These are phyloP conservation scores for Noctilio leporinus DNA, from an alignment of 2,113 vertebrate species.

Conservation along the genomic window DNA sequence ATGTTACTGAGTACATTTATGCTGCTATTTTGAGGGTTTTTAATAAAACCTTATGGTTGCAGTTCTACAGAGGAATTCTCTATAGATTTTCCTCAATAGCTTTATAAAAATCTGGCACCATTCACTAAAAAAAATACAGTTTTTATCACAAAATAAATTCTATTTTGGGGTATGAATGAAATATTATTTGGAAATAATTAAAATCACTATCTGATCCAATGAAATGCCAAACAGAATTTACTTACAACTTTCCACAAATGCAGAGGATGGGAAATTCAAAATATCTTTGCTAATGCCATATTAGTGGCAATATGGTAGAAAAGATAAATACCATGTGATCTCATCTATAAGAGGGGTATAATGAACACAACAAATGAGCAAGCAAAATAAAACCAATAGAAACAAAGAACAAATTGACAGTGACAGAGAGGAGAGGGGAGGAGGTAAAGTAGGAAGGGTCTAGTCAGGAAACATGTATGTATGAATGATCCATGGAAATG, in stretches of 20 bases:
- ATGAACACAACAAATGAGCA: too few relatives aligned
- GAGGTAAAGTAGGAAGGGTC: too few relatives aligned
- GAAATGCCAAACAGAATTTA: neutral
- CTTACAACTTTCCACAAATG: neutral
- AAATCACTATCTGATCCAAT: neutral
- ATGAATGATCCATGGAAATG: too few relatives aligned
- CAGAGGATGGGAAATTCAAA: neutral
- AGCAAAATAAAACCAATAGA: too few relatives aligned
- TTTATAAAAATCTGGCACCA: neutral
- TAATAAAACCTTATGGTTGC: constrained; percentile 1
- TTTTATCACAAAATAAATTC: neutral
- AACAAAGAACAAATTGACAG: too few relatives aligned
- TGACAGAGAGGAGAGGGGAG: too few relatives aligned
- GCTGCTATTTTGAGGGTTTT: constrained; percentile 21
- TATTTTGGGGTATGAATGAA: neutral
- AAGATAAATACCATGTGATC: too few relatives aligned
- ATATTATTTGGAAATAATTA: neutral
- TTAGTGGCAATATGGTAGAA: neutral
- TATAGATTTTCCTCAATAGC: neutral
- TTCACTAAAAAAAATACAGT: neutral
- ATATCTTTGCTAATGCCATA: neutral
- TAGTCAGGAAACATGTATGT: too few relatives aligned
- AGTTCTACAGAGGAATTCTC: neutral
- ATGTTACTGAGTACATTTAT: neutral
- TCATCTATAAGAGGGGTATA: too few relatives aligned